phyloP scores from a whole-genome alignment of 2,113 vertebrate species.

The Bos javanicus region DNA sequence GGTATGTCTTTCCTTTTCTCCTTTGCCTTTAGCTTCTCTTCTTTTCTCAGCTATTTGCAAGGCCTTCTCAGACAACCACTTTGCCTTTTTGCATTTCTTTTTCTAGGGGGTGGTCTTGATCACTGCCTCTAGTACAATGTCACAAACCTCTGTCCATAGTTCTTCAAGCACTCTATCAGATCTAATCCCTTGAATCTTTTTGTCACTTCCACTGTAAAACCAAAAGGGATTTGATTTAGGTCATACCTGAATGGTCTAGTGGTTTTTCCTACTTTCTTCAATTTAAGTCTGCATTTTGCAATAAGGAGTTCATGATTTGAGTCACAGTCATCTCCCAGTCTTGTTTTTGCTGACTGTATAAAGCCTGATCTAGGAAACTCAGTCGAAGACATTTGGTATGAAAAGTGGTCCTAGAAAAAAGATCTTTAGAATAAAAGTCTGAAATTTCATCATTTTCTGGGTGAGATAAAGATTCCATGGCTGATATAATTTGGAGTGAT shows the following conservation, averaged over 20 bases:
- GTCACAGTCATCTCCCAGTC: neutral
- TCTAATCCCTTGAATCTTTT: neutral
- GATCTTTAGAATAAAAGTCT: neutral
- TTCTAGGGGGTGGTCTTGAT: neutral
- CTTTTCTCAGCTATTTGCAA: neutral
- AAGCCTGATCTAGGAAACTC: neutral
- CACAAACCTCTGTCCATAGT: neutral
- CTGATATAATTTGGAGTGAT: neutral
- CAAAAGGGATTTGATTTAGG: neutral
- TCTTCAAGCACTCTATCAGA: neutral
- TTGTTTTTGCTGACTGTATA: neutral
- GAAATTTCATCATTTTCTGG: neutral
- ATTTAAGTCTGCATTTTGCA: neutral
- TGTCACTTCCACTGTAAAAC: neutral
- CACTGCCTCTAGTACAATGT: neutral
- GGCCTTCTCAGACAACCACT: neutral
- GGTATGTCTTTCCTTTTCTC: neutral
- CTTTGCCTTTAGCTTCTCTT: neutral
- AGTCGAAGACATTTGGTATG: neutral
- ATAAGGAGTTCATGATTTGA: neutral
- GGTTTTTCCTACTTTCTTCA: neutral
- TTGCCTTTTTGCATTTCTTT: neutral
- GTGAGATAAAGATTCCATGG: neutral
- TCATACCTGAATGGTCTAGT: neutral
- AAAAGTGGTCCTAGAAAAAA: neutral